Evolutionary conservation across 2,113 vertebrate genomes (phyloP).

Genomic region (Tyrannus savana): DNA sequence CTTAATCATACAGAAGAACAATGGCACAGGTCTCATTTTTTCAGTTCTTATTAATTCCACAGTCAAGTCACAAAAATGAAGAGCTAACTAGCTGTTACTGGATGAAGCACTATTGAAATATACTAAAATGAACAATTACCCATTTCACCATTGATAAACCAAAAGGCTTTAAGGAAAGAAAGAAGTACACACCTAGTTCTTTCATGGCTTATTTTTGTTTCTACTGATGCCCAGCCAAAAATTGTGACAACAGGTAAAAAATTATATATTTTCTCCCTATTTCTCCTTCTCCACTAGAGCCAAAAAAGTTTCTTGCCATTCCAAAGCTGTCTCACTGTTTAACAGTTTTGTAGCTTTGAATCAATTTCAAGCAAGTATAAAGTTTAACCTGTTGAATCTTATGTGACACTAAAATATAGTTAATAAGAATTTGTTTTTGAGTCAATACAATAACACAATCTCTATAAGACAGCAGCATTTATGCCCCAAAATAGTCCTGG

Average conservation of each 20-base stretch:
- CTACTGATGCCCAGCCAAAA: background rate
- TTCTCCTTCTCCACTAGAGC: background rate
- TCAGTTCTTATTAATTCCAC: background rate
- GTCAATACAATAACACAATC: background rate
- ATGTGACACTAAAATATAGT: background rate
- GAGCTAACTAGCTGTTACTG: slow-evolving; percentile 10
- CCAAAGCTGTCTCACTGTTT: background rate
- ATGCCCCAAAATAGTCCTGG: background rate
- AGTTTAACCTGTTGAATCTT: background rate
- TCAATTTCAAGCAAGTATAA: background rate
- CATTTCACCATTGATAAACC: background rate
- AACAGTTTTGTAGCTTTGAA: background rate
- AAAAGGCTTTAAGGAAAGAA: background rate
- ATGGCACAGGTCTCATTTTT: slow-evolving; percentile 1
- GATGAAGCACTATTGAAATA: background rate
- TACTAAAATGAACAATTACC: background rate
- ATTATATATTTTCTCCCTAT: background rate
- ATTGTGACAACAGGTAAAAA: background rate
- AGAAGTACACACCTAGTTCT: background rate
- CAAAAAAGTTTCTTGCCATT: background rate
- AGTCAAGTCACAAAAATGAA: background rate
- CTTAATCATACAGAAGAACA: slow-evolving; percentile 13
- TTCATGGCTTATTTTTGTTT: background rate
- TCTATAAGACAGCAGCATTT: background rate
- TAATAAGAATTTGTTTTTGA: background rate